phyloP scores from a whole-genome alignment of 2,113 vertebrate genomes.

The Prinia subflava region DNA sequence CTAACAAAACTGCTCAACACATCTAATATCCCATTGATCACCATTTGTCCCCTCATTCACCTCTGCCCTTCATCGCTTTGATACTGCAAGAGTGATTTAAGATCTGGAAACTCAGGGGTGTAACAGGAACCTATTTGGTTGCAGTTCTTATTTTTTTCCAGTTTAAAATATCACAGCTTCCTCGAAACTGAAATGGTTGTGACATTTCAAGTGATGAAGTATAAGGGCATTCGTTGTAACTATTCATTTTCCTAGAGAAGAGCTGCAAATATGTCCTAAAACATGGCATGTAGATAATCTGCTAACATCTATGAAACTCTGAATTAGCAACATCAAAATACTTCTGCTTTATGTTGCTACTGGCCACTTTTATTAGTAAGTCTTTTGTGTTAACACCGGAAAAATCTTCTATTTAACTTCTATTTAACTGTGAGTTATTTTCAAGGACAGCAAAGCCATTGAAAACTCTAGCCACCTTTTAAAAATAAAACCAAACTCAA shows the following conservation, averaged over 20 bases:
- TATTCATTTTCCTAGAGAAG: not conserved
- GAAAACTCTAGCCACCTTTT: not conserved
- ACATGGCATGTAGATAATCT: not conserved
- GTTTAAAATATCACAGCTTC: not conserved
- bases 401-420: not conserved
- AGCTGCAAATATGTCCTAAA: not conserved
- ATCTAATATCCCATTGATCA: conserved; percentile 76
- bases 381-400: not conserved
- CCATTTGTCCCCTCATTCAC: conserved; percentile 67
- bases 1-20: conserved; percentile 62
- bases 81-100: conserved; percentile 31
- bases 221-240: not conserved
- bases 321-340: not conserved
- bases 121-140: not conserved
- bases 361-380: not conserved
- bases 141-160: not conserved
- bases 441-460: not conserved
- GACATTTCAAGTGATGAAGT: not conserved
- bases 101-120: not conserved
- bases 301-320: not conserved
- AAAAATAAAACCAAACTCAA: not conserved
- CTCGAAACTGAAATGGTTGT: not conserved
- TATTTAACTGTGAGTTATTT: not conserved
- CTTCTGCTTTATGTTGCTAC: not conserved
- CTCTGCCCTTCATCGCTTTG: conserved; percentile 40